Percentiles rank a stretch among this genome's conserved stretches.
Evolutionary conservation across 2,888 invertebrate species (phyloP).

Genomic region (Octodonta nipae): DNA sequence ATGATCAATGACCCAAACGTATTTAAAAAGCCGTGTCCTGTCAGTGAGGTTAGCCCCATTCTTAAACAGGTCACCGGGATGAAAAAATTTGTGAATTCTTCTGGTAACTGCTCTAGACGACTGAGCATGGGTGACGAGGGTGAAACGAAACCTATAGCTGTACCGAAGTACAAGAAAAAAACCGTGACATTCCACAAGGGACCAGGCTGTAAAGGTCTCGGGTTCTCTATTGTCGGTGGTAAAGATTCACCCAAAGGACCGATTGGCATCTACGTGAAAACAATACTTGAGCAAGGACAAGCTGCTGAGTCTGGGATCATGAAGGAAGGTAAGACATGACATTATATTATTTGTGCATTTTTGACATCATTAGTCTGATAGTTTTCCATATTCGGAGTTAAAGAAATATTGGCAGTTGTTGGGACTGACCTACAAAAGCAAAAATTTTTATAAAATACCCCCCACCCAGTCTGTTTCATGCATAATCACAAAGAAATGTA

Average conservation of each 20-base stretch:
- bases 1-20: constrained; percentile 1
- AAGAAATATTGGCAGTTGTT: no score
- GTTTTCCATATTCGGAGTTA: no score
- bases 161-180: constrained; percentile 11
- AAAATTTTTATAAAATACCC: no score
- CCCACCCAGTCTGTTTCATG: no score
- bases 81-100: constrained; percentile 34
- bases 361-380: no score
- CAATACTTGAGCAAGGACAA: constrained; percentile 73
- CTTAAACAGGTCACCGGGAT: constrained; percentile 28
- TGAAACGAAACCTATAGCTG: constrained; percentile 2
- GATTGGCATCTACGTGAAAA: constrained; percentile 81
- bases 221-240: constrained; percentile 82
- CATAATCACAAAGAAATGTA: no score
- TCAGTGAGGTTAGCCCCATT: not conserved
- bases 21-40: constrained; percentile 17
- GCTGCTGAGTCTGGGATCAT: constrained; percentile 67
- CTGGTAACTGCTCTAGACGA: constrained; percentile 6
- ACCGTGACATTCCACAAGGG: constrained; percentile 61
- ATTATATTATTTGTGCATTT: not conserved
- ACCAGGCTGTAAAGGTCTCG: constrained; percentile 69
- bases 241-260: constrained; percentile 72
- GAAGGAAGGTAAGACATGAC: constrained; percentile 54
- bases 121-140: constrained; percentile 3
- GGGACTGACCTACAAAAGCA: no score